These are phyloP conservation scores for Drosophila carrolli DNA, from an alignment of 1,140 invertebrate species.

Conservation along the genomic window DNA sequence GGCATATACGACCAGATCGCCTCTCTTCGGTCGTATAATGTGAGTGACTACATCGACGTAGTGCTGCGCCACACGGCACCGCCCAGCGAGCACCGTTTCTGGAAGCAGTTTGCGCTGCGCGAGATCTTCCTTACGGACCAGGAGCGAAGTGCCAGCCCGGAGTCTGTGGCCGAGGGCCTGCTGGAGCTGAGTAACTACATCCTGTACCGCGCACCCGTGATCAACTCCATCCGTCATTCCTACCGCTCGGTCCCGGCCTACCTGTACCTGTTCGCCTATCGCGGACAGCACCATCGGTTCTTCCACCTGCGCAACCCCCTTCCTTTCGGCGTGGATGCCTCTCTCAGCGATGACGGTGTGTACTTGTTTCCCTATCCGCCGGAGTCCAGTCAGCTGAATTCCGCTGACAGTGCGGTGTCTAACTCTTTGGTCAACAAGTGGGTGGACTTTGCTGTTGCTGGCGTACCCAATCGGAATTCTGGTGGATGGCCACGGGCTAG, in stretches of 20 bases:
- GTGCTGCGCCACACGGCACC: slow-evolving; percentile 65
- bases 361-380: slow-evolving; percentile 81
- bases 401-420: slow-evolving; percentile 62
- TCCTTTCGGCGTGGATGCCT: slow-evolving; percentile 76
- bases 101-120: slow-evolving; percentile 66
- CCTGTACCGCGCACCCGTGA: slow-evolving; percentile 69
- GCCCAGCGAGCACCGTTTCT: slow-evolving; percentile 57
- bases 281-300: slow-evolving; percentile 76
- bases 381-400: slow-evolving; percentile 61
- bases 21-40: slow-evolving; percentile 55
- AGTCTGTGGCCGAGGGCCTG: slow-evolving; percentile 51
- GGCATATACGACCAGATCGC: slow-evolving; percentile 68
- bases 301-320: slow-evolving; percentile 55
- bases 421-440: slow-evolving; percentile 70
- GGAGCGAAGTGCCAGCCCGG: slow-evolving; percentile 16
- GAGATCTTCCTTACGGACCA: slow-evolving; percentile 67
- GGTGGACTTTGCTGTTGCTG: slow-evolving; percentile 62
- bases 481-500: slow-evolving; percentile 67
- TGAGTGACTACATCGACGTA: slow-evolving; percentile 76
- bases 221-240: slow-evolving; percentile 58
- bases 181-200: slow-evolving; percentile 74
- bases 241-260: slow-evolving; percentile 54
- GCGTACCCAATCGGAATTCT: slow-evolving; percentile 52
- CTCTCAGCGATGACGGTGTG: slow-evolving; percentile 80
- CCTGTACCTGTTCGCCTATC: slow-evolving; percentile 79